Percentiles rank a stretch among this genome's conserved stretches.
Evolutionary conservation across 2,113 vertebrate species (phyloP).

Genomic region (Chlamydotis undulata): DNA sequence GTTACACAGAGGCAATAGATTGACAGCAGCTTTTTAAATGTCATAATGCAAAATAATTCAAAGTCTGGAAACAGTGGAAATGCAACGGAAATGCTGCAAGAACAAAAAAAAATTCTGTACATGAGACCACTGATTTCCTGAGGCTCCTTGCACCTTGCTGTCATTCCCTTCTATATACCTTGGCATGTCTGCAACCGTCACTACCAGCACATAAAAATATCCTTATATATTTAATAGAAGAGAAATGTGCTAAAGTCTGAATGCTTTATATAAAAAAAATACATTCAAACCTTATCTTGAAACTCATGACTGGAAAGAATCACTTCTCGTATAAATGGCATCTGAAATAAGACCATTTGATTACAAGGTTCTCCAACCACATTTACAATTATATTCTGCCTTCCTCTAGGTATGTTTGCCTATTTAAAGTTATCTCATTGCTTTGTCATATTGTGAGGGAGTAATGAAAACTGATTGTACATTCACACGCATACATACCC

Average conservation of each 20-base stretch:
- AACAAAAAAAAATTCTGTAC: neutral
- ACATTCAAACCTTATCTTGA: neutral
- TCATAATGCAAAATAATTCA: neutral
- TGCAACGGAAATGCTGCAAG: neutral
- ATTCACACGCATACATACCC: neutral
- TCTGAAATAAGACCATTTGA: neutral
- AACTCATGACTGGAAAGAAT: neutral
- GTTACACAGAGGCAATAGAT: neutral
- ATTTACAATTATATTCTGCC: neutral
- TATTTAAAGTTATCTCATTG: neutral
- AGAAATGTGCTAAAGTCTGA: neutral
- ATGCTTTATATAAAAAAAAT: neutral
- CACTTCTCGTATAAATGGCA: neutral
- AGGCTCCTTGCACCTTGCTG: neutral
- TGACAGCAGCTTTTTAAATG: neutral
- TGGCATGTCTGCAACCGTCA: neutral
- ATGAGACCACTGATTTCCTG: neutral
- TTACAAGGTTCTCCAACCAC: neutral
- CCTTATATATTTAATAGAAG: neutral
- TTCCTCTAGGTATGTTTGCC: neutral
- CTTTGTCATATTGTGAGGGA: neutral
- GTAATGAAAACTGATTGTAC: neutral
- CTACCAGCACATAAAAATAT: neutral
- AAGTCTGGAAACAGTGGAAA: neutral
- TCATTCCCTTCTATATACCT: neutral